Conservation (phyloP, 2,888 invertebrate species). For the Amiota communis region DNA sequence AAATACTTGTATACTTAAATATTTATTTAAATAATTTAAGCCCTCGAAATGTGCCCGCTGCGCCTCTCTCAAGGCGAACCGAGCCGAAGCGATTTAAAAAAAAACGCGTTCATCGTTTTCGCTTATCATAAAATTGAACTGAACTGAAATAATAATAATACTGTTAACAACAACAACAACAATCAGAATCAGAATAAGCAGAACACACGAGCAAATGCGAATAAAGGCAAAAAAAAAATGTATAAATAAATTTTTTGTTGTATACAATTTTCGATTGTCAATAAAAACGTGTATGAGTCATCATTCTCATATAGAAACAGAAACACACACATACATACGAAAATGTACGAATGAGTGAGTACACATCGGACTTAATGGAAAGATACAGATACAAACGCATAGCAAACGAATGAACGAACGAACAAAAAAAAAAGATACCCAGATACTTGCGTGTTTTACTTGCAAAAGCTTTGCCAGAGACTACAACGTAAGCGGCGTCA, state of each 20-base stretch:
- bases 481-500: neutral
- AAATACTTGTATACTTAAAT: conserved; percentile 14
- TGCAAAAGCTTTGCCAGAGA: neutral
- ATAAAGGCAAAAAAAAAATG: neutral
- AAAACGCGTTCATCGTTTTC: neutral
- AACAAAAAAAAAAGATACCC: neutral
- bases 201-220: too few relatives aligned
- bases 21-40: conserved; percentile 26
- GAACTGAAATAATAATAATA: neutral
- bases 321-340: conserved; percentile 3
- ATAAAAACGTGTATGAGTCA: conserved; percentile 28
- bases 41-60: conserved; percentile 9
- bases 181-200: neutral
- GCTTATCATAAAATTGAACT: conserved; percentile 21
- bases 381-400: conserved; percentile 9
- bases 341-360: too few relatives aligned
- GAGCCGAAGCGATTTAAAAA: neutral
- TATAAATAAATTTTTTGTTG: conserved; percentile 6
- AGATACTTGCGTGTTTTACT: too few relatives aligned
- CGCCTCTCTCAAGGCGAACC: neutral
- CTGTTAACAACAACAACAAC: neutral
- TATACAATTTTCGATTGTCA: conserved; percentile 25
- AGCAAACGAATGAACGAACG: neutral
- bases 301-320: neutral
- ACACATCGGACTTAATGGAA: neutral